phyloP scores from a whole-genome alignment of 2,797 vertebrate genomes.

The Semotilus atromaculatus region DNA sequence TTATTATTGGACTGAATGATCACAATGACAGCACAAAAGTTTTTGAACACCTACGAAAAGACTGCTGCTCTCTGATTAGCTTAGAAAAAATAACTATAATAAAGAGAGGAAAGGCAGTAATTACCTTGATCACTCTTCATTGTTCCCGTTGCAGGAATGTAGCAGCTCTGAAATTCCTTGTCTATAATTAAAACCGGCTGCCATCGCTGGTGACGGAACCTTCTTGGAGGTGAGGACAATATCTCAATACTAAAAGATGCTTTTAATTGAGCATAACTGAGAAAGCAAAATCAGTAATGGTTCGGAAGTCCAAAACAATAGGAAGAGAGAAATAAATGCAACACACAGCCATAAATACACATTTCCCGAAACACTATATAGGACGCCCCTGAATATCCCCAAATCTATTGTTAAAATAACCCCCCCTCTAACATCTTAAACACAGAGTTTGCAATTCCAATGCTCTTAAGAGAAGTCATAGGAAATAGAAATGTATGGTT shows the following conservation, averaged over 20 bases:
- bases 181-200: conserved; percentile 46
- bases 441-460: not conserved
- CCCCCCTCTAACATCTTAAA: too few relatives aligned
- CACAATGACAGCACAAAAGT: not conserved
- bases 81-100: conserved; percentile 47
- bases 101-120: conserved; percentile 45
- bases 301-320: not conserved
- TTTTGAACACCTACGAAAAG: conserved; percentile 15
- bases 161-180: conserved; percentile 32
- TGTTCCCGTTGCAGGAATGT: conserved; percentile 45
- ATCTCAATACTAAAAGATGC: not conserved
- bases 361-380: not conserved
- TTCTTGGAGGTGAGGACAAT: conserved; percentile 4
- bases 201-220: not conserved
- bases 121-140: conserved; percentile 50
- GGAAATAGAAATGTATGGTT: not conserved
- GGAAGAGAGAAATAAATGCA: not conserved
- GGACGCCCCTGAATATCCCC: not conserved
- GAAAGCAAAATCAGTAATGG: not conserved
- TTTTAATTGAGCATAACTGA: not conserved
- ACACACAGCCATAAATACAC: not conserved
- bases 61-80: conserved; percentile 31
- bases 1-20: not conserved
- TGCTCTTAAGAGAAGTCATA: not conserved
- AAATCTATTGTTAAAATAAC: not conserved